Evolutionary conservation across 2,113 vertebrate genomes (phyloP).

Genomic region (Rynchops niger): DNA sequence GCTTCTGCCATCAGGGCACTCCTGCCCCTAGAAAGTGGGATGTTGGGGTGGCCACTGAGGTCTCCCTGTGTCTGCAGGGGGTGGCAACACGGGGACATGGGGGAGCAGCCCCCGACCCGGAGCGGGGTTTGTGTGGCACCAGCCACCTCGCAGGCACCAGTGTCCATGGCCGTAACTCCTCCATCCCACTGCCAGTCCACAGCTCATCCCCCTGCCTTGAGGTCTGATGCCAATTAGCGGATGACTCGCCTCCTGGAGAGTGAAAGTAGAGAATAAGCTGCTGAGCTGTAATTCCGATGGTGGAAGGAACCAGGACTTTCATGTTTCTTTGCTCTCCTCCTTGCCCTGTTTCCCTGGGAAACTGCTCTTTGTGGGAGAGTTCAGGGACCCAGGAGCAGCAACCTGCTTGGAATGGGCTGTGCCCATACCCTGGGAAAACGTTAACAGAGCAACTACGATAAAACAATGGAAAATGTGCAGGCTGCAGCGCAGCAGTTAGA

Average conservation of each 20-base stretch:
- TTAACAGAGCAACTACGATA: not conserved
- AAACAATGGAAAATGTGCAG: accelerated
- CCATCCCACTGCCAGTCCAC: accelerated
- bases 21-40: not conserved
- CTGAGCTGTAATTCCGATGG: not conserved
- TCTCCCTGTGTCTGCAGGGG: not conserved
- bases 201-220: not conserved
- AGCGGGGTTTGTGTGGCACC: not conserved
- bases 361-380: not conserved
- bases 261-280: not conserved
- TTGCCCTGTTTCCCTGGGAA: not conserved
- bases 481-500: not conserved
- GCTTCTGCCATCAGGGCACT: too few species aligned
- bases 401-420: not conserved
- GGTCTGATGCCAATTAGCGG: not conserved
- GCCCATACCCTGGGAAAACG: not conserved
- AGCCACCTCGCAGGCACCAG: not conserved
- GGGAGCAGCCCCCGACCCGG: not conserved
- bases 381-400: not conserved
- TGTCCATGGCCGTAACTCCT: too few species aligned
- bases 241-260: not conserved
- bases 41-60: not conserved
- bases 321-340: not conserved
- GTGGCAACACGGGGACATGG: accelerated
- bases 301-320: not conserved